A percentile compares a stretch with the other conserved stretches of the same genome.
phyloP scores from a whole-genome alignment of 2,113 vertebrate genomes.

The Passer montanus region DNA sequence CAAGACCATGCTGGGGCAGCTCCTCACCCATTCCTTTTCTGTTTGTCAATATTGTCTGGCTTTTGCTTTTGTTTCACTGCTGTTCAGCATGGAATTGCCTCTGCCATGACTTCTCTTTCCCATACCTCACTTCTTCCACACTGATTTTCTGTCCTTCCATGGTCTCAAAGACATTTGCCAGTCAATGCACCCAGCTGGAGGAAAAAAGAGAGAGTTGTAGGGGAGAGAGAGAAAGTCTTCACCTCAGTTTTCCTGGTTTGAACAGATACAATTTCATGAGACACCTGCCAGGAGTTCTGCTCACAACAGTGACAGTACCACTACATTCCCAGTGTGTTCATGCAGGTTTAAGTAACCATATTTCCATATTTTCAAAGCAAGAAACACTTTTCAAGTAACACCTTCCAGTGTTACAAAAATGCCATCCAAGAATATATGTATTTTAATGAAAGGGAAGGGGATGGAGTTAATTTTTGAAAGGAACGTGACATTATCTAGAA shows the following conservation, averaged over 20 bases:
- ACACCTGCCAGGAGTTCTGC: not conserved
- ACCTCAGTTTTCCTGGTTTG: not conserved
- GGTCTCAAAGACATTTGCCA: not conserved
- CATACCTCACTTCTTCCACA: not conserved
- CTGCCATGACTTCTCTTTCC: not conserved
- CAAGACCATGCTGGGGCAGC: not conserved
- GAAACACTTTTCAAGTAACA: not conserved
- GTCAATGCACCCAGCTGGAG: not conserved
- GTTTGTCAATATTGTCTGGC: not conserved
- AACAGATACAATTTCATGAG: not conserved
- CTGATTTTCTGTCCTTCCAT: not conserved
- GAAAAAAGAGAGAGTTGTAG: not conserved
- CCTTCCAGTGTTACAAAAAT: not conserved
- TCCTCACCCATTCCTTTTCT: not conserved
- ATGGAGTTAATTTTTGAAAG: not conserved
- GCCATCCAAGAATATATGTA: not conserved
- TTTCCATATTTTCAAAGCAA: not conserved
- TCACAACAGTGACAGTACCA: not conserved
- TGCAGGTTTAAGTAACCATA: not conserved
- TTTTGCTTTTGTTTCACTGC: not conserved
- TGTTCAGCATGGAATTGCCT: not conserved
- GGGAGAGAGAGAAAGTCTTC: not conserved
- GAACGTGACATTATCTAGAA: not conserved
- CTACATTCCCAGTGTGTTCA: not conserved
- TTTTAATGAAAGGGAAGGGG: not conserved